phyloP scores from a whole-genome alignment of 2,113 vertebrate species.

The Pituophis catenifer region DNA sequence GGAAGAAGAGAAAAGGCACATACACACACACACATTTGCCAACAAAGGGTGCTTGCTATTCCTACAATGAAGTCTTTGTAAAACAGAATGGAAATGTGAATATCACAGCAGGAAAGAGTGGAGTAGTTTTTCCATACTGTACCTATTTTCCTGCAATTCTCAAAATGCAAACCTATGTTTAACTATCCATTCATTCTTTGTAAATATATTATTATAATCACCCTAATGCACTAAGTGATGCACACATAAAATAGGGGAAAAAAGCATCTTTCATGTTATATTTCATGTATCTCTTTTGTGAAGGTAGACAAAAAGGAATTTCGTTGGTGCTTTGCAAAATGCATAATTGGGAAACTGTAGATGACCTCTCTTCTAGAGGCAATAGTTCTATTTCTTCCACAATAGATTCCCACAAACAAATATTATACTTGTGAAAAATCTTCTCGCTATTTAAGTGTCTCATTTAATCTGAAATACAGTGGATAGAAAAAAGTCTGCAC shows the following conservation, averaged over 20 bases:
- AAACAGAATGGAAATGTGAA: conserved; percentile 34
- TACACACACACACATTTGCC: conserved; percentile 36
- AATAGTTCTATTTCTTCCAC: accelerated
- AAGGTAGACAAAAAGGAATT: not conserved
- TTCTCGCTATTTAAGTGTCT: not conserved
- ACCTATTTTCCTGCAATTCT: conserved; percentile 30
- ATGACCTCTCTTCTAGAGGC: not conserved
- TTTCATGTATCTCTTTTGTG: conserved; percentile 13
- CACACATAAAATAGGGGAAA: not conserved
- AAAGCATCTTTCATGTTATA: accelerated
- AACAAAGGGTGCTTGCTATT: conserved; percentile 67
- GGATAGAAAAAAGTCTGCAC: not conserved
- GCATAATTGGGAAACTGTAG: accelerated
- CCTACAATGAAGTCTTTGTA: conserved; percentile 75
- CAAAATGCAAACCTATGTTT: not conserved
- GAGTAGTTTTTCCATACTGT: conserved; percentile 38
- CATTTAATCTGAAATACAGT: accelerated
- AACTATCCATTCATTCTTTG: conserved; percentile 35
- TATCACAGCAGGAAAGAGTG: conserved; percentile 52
- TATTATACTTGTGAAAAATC: not conserved
- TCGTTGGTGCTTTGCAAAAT: conserved; percentile 3
- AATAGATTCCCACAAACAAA: accelerated
- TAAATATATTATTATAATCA: not conserved
- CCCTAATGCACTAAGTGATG: accelerated
- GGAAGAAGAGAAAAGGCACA: conserved; percentile 66